Evolutionary conservation across 2,888 invertebrate genomes (phyloP).

Genomic region (Oxystoma pomonae): DNA sequence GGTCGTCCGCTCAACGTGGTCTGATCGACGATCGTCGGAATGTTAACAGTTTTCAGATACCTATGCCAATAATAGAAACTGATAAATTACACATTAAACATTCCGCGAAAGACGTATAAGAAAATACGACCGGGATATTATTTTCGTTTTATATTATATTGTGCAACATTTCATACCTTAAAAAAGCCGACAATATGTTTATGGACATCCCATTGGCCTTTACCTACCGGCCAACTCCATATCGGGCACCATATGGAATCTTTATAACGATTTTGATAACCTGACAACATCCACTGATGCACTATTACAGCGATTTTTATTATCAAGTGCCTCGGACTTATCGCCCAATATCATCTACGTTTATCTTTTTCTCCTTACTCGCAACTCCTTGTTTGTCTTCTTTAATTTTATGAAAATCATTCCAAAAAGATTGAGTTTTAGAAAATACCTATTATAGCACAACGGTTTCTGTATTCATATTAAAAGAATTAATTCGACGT

Average conservation of each 20-base stretch:
- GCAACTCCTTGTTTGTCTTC: too few species aligned
- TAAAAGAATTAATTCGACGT: too few species aligned
- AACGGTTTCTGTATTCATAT: too few species aligned
- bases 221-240: background rate
- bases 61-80: slow-evolving; percentile 32
- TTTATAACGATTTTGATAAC: slow-evolving; percentile 1
- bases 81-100: slow-evolving; percentile 25
- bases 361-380: too few species aligned
- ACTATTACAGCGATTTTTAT: background rate
- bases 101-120: slow-evolving; percentile 18
- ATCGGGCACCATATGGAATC: background rate
- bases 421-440: too few species aligned
- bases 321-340: too few species aligned
- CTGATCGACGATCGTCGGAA: slow-evolving; percentile 31
- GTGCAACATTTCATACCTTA: slow-evolving; percentile 18
- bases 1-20: slow-evolving; percentile 12
- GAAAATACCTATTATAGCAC: too few species aligned
- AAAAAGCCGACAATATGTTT: slow-evolving; percentile 14
- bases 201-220: background rate
- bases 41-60: slow-evolving; percentile 33
- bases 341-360: too few species aligned
- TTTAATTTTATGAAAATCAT: too few species aligned
- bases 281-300: background rate
- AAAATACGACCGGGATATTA: slow-evolving; percentile 16
- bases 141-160: slow-evolving; percentile 21